Evolutionary conservation across 2,888 invertebrate genomes (phyloP).

Genomic region (Agriotes lineatus): DNA sequence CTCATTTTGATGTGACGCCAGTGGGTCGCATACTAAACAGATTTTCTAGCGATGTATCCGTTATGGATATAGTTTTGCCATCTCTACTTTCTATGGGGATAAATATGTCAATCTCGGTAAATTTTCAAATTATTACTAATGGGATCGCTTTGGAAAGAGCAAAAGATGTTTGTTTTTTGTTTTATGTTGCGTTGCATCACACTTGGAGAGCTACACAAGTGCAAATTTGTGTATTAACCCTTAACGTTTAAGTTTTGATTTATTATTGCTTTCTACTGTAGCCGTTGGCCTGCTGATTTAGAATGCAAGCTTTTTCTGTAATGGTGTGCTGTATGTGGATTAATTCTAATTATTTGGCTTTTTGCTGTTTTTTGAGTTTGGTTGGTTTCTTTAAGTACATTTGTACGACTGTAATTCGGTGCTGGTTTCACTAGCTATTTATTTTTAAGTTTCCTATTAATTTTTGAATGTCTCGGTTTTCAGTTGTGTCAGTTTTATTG

Average conservation of each 20-base stretch:
- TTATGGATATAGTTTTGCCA: conserved; percentile 69
- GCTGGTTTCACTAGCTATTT: conserved; percentile 26
- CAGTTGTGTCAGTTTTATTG: conserved; percentile 76
- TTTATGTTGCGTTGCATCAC: conserved; percentile 7
- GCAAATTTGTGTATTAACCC: not conserved
- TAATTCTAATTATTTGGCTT: not conserved
- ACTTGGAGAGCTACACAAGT: not conserved
- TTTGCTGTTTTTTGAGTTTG: not conserved
- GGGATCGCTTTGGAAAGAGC: no score
- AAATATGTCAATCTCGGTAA: conserved; percentile 67
- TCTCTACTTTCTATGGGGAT: conserved; percentile 60
- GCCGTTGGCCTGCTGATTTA: not conserved
- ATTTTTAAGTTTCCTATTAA: conserved; percentile 22
- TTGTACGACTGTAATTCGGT: conserved; percentile 2
- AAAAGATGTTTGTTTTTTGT: conserved; percentile 3
- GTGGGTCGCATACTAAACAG: conserved; percentile 74
- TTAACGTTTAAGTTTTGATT: not conserved
- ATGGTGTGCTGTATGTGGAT: not conserved
- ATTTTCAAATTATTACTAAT: no score
- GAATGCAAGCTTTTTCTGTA: conserved; percentile 14
- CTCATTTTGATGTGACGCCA: conserved; percentile 75
- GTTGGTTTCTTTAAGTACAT: not conserved
- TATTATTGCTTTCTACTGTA: conserved; percentile 12
- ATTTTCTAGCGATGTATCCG: conserved; percentile 71
- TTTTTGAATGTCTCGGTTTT: conserved; percentile 52